Base-by-base conservation (phyloP, 2,113 vertebrate genomes). In the Peromyscus leucopus region DNA sequence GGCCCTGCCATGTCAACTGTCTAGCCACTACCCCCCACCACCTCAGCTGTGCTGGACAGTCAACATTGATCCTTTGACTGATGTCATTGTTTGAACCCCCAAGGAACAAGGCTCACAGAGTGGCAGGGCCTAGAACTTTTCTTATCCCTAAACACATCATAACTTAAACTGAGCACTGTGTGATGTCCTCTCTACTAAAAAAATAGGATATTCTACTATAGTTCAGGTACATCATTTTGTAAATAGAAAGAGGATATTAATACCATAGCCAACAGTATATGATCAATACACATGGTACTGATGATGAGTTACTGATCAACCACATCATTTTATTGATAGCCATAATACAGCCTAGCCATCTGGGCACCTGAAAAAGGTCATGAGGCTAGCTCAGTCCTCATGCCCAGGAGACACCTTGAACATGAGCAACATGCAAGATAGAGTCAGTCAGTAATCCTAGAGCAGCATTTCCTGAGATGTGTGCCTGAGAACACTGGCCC, bases 341-440 rank as follows among this genome's bases (percentile, higher is more conserved):
- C 48, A 89, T 0, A 69, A 86, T 0, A 65, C 31, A 67, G 61
- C n/a, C n/a, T 61, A 57, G 24, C 33, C 5, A 67, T 0, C 0
- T 2, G 36, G 67, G 24, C 33, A 28, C 39, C 26, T 24, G 71
- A 46, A 55, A 33, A n/a, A 42, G n/a, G 87, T 74, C 65, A 48
- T 1, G n/a, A 7, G 31, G n/a, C 51, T 71, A 65, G 78, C 67
- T 75, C n/a, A 2, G 72, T 33, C 61, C 21, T 33, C 67, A 39
- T 75, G 76, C 65, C 72, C 72, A 65, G 79, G 61, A n/a, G 21
- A 72, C 21, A 28, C 75, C 78, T 48, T 26, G 46, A 36, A 21
- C 2, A 1, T 1, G 69, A 72, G 33, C 1, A 57, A 3, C 31
- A 72, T 51, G 82, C 24, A 31, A 42, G 39, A 10, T 0, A 61